Base-by-base conservation (phyloP, 2,113 vertebrate species). In the Lophura nycthemera region DNA sequence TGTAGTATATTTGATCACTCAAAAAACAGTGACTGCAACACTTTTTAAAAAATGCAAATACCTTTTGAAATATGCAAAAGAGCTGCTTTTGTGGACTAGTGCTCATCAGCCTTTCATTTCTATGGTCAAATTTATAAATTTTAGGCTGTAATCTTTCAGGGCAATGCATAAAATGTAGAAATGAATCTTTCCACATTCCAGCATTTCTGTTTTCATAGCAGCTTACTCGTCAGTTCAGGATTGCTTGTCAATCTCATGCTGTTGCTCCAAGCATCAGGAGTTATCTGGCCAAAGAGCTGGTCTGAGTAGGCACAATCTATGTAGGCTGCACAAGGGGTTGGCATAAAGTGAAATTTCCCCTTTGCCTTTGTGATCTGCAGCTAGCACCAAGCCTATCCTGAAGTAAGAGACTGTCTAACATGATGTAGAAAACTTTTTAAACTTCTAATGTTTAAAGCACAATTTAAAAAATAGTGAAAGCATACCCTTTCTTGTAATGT, bases 241-340 rank as follows among this genome's bases (percentile, higher is more conserved):
- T 43, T 93, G 18, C 2, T 4, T 34, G 40, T 90, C 67, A 65
- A 36, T 83, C 63, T 4, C 29, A 56, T 13, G n/a, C 30, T 78
- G 65, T 63, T 25, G 38, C 52, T 65, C 69, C 48, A 59, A 85
- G 22, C 52, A 72, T 82, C 61, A 56, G 19, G 42, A 67, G 75
- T 60, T 47, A 6, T 29, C 32, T 82, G 63, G 43, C 82, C 85
- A 63, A 75, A n/a, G 82, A 79, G 20, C 5, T 87, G 57, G 11
- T 57, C 66, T 65, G 75, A 72, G 79, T 14, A 78, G 43, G 38
- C 59, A 71, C 47, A 25, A 61, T 40, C 38, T 24, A 18, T 12
- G 17, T 1, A 45, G 45, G 29, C 0, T 3, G 27, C 2, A 2
- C 13, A 25, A 56, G 7, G 14, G 9, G 2, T 18, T 86, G 73